Base-by-base conservation (phyloP, 2,113 vertebrate species). In the Poicephalus gulielmi region DNA sequence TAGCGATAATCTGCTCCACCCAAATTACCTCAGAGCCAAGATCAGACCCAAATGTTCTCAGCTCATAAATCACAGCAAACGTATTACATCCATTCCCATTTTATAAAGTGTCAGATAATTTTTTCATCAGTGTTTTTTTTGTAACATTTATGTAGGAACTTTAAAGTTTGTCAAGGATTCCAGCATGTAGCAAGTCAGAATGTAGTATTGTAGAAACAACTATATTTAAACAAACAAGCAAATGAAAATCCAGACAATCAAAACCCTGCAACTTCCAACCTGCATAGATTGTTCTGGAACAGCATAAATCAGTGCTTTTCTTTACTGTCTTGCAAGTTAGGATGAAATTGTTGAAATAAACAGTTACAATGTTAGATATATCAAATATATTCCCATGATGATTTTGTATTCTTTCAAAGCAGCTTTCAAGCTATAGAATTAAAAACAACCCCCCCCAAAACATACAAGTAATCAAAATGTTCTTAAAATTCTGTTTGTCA, bases 221-320 rank as follows among this genome's bases (percentile, higher is more conserved):
- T 57, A 9, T 27, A 71, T 46, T 68, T 63, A 76, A 60, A 47
- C 12, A 68, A 78, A 25, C 4, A 52, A 67, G 49, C 24, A 50
- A 55, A 37, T 47, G 7, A 17, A 31, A 1, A 0, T 3, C 10
- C 10, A 35, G n/a, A 63, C 17, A 69, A 59, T 2, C 9, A 18
- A 37, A 86, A 47, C 17, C 11, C 27, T 2, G 0, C 49, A 76
- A 8, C 20, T 59, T n/a, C 23, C 19, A 46, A 13, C 49, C 33
- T 46, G 59, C 62, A 46, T 33, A 66, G n/a, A 66, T 77, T 2
- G 1, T 57, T 69, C 59, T 33, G 16, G 16, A 23, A 73, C 5
- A 52, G 8, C 11, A 49, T 23, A 66, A 64, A 60, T 37, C 31
- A 60, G 12, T 15, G 19, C 7, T 90, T 78, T 62, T 69, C 25